A percentile compares a stretch with the other conserved stretches of the same genome.
phyloP scores from a whole-genome alignment of 1,140 invertebrate genomes.

The Sycobia sp. region DNA sequence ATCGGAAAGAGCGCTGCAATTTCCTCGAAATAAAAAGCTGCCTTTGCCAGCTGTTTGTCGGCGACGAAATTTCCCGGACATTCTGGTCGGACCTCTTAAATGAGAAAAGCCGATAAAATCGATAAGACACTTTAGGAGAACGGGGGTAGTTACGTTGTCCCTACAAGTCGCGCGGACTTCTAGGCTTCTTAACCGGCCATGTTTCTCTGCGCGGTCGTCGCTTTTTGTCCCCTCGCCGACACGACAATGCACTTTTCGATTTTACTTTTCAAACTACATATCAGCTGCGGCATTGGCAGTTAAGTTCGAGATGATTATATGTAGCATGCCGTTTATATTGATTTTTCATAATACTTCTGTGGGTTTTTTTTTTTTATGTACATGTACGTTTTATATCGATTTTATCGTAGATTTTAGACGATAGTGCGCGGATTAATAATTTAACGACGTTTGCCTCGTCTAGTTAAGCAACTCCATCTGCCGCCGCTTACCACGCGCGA shows the following conservation, averaged over 20 bases:
- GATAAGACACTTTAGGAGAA: slow-evolving; percentile 48
- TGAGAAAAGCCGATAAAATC: slow-evolving; percentile 50
- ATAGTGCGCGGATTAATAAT: too few species aligned
- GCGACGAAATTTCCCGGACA: slow-evolving; percentile 57
- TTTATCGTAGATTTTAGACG: too few species aligned
- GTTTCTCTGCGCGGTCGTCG: not conserved
- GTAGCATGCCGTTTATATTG: too few species aligned
- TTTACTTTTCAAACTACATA: slow-evolving; percentile 3
- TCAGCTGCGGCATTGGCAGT: too few species aligned
- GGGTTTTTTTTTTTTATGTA: too few species aligned
- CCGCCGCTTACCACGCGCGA: too few species aligned
- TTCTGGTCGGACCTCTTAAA: slow-evolving; percentile 40
- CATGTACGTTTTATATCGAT: too few species aligned
- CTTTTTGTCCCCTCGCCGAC: not conserved
- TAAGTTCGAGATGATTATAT: too few species aligned
- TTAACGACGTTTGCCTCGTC: too few species aligned
- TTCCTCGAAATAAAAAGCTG: slow-evolving; percentile 58
- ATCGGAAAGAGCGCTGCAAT: too few species aligned
- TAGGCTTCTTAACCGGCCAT: not conserved
- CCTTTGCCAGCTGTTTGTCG: slow-evolving; percentile 55
- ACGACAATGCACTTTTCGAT: slow-evolving; percentile 7
- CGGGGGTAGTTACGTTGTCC: slow-evolving; percentile 19
- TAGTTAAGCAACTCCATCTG: too few species aligned
- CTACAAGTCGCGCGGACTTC: not conserved
- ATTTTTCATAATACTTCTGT: too few species aligned